Base-by-base conservation (phyloP, 2,888 invertebrate species). In the Thalpophila matura region DNA sequence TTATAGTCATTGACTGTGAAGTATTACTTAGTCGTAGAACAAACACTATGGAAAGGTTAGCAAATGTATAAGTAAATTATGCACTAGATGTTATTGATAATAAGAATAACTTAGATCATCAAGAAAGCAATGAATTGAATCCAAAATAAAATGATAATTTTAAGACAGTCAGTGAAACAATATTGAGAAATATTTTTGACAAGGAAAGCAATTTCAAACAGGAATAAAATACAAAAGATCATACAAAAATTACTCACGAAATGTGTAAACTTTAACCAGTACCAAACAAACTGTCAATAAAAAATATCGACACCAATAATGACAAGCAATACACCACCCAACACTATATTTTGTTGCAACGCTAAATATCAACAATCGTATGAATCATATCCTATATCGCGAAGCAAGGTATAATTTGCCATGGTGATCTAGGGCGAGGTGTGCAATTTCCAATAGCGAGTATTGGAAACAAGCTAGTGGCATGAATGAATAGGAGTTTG, bases 391-490 rank as follows among this genome's bases (percentile, higher is more conserved):
- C 65, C 53, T 47, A 69, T 69, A 24, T 10, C 26, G 7, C 31
- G 27, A n/a, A 27, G 14, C 55, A 62, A 42, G 63, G 46, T 77
- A 43, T 79, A 76, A 77, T 79, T 77, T 77, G 33, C 58, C 35
- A 51, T 69, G 37, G 56, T 59, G 63, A 77, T 63, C 58, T 76
- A 62, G 77, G 65, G 53, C 65, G 22, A 53, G 24, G 26, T 55
- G 35, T 77, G 77, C 80, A 76, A 77, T 79, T 66, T 79, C 73
- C 72, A 79, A 67, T 47, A 5, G 29, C 54, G n/a, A 22, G 20
- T 49, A 10, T 46, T 22, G 18, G 14, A 35, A 29, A 53, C 12
- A 29, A 10, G 47, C 16, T 40, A 12, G 26, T 16, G 14, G 40
- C 37, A 54, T 20, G 45, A 7, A 12, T 37, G n/a, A 53, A 47